Evolutionary conservation across 2,113 vertebrate genomes (phyloP).

Genomic region (Tetrax tetrax): DNA sequence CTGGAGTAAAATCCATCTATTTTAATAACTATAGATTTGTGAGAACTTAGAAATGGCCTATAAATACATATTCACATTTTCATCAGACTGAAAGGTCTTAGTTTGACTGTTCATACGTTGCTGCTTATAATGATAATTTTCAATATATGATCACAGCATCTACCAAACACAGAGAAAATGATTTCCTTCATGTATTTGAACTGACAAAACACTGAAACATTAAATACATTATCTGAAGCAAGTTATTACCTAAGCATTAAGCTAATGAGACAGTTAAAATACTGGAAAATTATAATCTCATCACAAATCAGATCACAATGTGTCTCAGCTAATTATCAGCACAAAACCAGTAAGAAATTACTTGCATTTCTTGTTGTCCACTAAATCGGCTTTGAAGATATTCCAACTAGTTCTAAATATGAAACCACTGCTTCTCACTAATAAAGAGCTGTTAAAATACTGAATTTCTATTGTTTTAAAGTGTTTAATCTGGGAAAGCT

Average conservation of each 20-base stretch:
- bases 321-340: slow-evolving; percentile 42
- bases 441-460: neutral
- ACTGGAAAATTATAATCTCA: slow-evolving; percentile 63
- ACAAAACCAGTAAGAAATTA: slow-evolving; percentile 43
- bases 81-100: neutral
- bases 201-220: neutral
- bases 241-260: slow-evolving; percentile 54
- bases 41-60: neutral
- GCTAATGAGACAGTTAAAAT: slow-evolving; percentile 57
- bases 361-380: neutral
- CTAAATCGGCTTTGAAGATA: neutral
- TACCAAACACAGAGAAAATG: neutral
- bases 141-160: neutral
- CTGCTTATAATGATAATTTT: neutral
- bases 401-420: neutral
- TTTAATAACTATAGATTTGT: neutral
- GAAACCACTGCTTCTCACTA: neutral
- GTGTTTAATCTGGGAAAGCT: neutral
- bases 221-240: slow-evolving; percentile 33
- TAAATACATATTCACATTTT: neutral
- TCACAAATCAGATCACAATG: slow-evolving; percentile 51
- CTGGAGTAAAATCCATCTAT: neutral
- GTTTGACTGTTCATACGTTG: neutral
- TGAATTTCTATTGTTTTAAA: neutral
- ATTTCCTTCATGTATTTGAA: neutral